phyloP scores from a whole-genome alignment of 2,113 vertebrate genomes.

The Coregonus clupeaformis region DNA sequence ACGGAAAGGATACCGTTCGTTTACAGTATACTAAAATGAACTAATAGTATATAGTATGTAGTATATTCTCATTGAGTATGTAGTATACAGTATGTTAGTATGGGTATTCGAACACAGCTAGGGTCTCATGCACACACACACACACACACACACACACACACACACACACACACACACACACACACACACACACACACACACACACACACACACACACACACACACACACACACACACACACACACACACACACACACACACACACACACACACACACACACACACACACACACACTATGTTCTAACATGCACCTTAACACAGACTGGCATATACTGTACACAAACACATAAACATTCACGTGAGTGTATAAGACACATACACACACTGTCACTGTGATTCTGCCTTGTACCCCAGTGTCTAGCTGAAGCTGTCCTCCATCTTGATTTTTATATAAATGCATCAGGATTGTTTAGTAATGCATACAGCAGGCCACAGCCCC shows the following conservation, averaged over 20 bases:
- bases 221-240: constrained; percentile 24
- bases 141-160: constrained; percentile 24
- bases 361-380: background rate
- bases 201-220: constrained; percentile 12
- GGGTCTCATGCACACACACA: constrained; percentile 19
- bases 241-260: constrained; percentile 27
- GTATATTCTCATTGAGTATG: no score
- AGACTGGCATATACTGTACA: background rate
- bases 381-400: constrained; percentile 15
- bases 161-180: constrained; percentile 2
- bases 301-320: background rate
- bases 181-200: constrained; percentile 6
- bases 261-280: constrained; percentile 3
- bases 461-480: constrained; percentile 67
- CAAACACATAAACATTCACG: background rate
- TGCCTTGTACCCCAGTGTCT: background rate
- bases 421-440: background rate
- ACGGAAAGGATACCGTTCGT: no score
- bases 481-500: constrained; percentile 51
- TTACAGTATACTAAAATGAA: no score
- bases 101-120: no score
- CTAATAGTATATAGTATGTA: no score
- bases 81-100: no score
- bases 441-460: constrained; percentile 64
- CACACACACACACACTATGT: no score